These are phyloP conservation scores for Casuarius casuarius DNA, from an alignment of 2,113 vertebrate genomes.

Conservation along the genomic window DNA sequence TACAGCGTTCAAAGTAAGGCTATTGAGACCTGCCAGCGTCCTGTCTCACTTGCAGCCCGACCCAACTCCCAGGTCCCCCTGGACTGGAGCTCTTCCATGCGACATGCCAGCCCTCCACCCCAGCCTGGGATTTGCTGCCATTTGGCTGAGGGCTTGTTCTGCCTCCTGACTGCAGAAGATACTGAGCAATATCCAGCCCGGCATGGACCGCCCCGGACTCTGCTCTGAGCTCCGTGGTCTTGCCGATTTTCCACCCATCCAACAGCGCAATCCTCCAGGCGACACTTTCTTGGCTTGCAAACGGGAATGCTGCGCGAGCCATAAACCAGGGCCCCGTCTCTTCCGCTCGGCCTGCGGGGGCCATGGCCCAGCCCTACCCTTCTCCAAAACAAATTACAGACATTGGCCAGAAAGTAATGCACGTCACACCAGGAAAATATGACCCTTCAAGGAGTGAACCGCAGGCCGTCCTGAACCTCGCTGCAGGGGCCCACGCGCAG, in stretches of 20 bases:
- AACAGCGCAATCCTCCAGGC: neutral
- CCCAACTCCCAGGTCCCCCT: no score
- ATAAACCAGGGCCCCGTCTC: neutral
- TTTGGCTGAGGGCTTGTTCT: no score
- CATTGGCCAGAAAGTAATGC: neutral
- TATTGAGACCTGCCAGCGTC: no score
- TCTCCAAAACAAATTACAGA: neutral
- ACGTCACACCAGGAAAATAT: neutral
- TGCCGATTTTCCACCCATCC: neutral
- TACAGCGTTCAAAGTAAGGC: no score
- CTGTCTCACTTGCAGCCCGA: no score
- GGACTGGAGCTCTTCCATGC: no score
- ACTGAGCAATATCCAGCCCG: no score
- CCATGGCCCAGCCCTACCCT: neutral
- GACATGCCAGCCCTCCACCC: no score
- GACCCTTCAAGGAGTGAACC: neutral
- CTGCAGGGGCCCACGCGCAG: rapidly evolving
- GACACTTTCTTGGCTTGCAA: neutral
- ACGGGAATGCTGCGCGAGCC: rapidly evolving
- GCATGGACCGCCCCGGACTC: no score
- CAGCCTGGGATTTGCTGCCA: no score
- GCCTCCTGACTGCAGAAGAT: no score
- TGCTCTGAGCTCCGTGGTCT: rapidly evolving
- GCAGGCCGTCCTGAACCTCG: neutral
- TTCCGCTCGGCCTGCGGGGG: neutral